phyloP scores from a whole-genome alignment of 2,888 invertebrate species.

The Xiphydria camelus region DNA sequence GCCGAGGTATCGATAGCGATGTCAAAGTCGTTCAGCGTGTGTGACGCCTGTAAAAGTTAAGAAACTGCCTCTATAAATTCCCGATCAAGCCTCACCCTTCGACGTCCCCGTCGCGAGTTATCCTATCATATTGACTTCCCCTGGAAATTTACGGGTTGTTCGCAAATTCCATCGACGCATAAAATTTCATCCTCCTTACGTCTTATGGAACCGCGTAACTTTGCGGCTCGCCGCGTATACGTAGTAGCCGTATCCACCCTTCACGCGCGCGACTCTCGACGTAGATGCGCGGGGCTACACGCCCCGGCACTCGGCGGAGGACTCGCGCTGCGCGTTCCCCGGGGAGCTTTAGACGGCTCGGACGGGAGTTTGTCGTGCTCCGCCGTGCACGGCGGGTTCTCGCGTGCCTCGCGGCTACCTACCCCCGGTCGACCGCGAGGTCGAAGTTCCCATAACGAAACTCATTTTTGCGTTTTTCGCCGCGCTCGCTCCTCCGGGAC shows the following conservation, averaged over 20 bases:
- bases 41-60: constrained; percentile 28
- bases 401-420: constrained; percentile 19
- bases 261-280: too few species aligned
- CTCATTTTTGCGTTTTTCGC: too few species aligned
- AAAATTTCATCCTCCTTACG: constrained; percentile 2
- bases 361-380: too few species aligned
- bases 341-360: too few species aligned
- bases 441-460: too few species aligned
- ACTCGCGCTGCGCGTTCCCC: too few species aligned
- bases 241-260: too few species aligned
- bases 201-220: too few species aligned
- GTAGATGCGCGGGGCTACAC: too few species aligned
- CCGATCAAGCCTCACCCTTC: too few species aligned
- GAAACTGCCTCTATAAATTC: constrained; percentile 36
- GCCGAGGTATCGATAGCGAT: constrained; percentile 17
- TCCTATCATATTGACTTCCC: constrained; percentile 29
- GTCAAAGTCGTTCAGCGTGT: constrained; percentile 31
- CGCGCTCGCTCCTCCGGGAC: not conserved
- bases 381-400: constrained; percentile 10
- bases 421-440: constrained; percentile 18
- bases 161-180: constrained; percentile 1
- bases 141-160: constrained; percentile 7
- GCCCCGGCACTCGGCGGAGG: too few species aligned
- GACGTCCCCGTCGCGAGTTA: constrained; percentile 25
- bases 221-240: too few species aligned